Percentiles rank a stretch among this genome's conserved stretches.
phyloP scores from a whole-genome alignment of 2,797 vertebrate genomes.

The Epinephelus awoara region DNA sequence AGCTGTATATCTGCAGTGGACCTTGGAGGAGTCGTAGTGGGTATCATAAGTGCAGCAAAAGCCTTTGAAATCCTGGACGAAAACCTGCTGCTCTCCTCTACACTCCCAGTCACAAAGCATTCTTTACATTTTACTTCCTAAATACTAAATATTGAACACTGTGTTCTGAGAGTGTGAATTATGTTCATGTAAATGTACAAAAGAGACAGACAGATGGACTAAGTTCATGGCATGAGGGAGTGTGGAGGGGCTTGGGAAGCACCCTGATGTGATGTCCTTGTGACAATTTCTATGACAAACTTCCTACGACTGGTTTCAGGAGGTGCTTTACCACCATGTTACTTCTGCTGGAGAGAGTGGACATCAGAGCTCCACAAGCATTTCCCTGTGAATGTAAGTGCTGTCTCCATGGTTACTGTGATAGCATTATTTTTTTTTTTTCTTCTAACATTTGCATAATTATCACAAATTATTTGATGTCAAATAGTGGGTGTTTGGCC shows the following conservation, averaged over 20 bases:
- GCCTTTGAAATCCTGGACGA: neutral
- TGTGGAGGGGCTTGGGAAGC: neutral
- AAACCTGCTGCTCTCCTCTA: neutral
- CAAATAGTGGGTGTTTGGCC: conserved; percentile 24
- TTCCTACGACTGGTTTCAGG: neutral
- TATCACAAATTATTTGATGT: conserved; percentile 40
- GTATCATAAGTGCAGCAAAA: neutral
- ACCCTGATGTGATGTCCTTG: neutral
- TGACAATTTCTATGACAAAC: neutral
- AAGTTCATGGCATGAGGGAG: neutral
- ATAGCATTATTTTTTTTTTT: conserved; percentile 9
- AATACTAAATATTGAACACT: neutral
- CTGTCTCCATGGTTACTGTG: conserved; percentile 37
- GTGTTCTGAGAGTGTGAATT: neutral
- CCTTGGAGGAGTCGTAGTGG: neutral
- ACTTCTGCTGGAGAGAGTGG: neutral
- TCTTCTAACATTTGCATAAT: conserved; percentile 24
- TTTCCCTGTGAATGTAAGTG: conserved; percentile 1
- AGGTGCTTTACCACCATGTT: conserved; percentile 11
- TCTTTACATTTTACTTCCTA: too few relatives aligned
- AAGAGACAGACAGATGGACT: neutral
- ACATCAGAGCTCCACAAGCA: conserved; percentile 14
- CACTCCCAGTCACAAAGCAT: neutral
- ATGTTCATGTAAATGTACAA: neutral
- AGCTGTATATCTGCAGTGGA: neutral